Percentiles rank a stretch among this genome's conserved stretches.
phyloP scores from a whole-genome alignment of 2,113 vertebrate species.

The Meleagris gallopavo region DNA sequence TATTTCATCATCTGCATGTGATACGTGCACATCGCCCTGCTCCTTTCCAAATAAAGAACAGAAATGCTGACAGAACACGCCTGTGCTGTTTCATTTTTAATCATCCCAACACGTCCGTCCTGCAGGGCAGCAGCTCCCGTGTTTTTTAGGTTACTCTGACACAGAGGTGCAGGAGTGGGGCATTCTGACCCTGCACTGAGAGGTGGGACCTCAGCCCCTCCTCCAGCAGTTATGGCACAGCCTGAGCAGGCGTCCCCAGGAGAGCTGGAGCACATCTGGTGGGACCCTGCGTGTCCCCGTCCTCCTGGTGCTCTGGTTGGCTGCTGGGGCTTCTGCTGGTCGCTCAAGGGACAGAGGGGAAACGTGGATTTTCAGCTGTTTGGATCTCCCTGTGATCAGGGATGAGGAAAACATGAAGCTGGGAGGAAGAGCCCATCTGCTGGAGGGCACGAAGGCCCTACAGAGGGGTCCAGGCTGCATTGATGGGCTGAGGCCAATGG shows the following conservation, averaged over 20 bases:
- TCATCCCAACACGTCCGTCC: background rate
- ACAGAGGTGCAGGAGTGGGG: background rate
- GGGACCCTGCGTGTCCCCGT: rapidly evolving
- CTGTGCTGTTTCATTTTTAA: background rate
- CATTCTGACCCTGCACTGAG: no score
- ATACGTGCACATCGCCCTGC: background rate
- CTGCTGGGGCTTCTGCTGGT: background rate
- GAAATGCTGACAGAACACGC: background rate
- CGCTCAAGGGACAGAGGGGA: background rate
- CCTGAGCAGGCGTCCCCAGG: background rate
- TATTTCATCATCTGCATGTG: background rate
- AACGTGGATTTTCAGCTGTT: background rate
- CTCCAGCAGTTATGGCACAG: background rate
- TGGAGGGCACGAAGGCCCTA: no score
- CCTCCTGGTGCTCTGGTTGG: background rate
- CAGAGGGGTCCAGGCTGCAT: no score
- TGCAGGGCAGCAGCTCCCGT: background rate
- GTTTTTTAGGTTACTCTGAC: background rate
- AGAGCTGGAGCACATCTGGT: no score
- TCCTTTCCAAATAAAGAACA: background rate
- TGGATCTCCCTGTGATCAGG: background rate
- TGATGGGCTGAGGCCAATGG: no score
- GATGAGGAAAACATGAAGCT: background rate
- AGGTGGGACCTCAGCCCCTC: no score
- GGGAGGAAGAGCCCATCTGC: no score